These are phyloP conservation scores for Odontamblyopus lacepedii DNA, from an alignment of 2,797 vertebrate species.

Conservation along the genomic window DNA sequence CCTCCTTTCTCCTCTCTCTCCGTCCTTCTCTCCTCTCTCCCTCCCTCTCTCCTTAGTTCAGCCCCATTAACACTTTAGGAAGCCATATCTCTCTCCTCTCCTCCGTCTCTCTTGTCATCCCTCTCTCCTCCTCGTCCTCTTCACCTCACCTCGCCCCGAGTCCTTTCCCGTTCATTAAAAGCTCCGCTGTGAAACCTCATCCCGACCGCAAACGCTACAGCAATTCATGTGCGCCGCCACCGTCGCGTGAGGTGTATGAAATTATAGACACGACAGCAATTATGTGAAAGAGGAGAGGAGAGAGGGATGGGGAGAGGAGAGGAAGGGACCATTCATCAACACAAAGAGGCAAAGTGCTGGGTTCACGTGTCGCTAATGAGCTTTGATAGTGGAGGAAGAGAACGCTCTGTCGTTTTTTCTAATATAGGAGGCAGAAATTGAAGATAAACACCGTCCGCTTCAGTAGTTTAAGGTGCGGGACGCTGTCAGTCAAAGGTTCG, in stretches of 20 bases:
- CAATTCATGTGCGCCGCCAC: conserved; percentile 30
- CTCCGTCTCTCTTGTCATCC: too few relatives aligned
- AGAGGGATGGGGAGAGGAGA: conserved; percentile 36
- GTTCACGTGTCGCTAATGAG: not conserved
- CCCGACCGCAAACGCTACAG: conserved; percentile 29
- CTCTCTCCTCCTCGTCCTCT: not conserved
- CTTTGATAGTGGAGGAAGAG: not conserved
- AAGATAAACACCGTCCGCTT: not conserved
- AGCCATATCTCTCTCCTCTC: too few relatives aligned
- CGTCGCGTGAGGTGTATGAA: conserved; percentile 43
- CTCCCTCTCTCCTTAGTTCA: too few relatives aligned
- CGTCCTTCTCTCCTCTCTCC: too few relatives aligned
- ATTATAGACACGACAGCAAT: conserved; percentile 50
- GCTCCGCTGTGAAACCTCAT: conserved; percentile 36
- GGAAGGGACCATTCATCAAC: conserved; percentile 45
- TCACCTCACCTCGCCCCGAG: conserved; percentile 9
- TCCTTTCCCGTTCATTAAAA: conserved; percentile 44
- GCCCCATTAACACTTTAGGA: too few relatives aligned
- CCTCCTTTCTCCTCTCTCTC: too few relatives aligned
- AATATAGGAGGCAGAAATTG: not conserved
- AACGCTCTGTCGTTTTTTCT: not conserved
- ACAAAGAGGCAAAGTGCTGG: not conserved
- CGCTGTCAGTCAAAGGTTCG: too few relatives aligned
- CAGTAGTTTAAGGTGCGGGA: too few relatives aligned
- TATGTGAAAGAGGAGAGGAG: conserved; percentile 50